Percentiles rank a stretch among this genome's conserved stretches.
Evolutionary conservation across 92 coral and sea anemone genomes (phyloP).

Genomic region (Parazoanthus atlanticus): DNA sequence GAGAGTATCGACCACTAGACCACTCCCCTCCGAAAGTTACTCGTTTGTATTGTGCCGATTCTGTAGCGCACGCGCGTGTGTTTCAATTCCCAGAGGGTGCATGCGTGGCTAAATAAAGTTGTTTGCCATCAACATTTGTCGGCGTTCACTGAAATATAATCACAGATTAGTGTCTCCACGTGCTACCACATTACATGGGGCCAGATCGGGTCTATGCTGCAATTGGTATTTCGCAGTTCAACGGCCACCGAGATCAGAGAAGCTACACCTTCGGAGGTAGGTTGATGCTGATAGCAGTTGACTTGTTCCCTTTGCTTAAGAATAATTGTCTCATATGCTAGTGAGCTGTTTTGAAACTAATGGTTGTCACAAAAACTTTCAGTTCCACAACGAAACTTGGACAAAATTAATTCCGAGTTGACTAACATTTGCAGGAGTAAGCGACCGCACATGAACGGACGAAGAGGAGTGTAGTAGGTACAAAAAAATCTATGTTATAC

Average conservation of each 20-base stretch:
- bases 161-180: conserved; percentile 1
- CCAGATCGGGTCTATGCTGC: background rate
- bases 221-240: background rate
- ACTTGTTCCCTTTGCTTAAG: background rate
- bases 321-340: background rate
- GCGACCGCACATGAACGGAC: background rate
- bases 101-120: background rate
- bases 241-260: conserved; percentile 3
- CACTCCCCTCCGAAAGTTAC: background rate
- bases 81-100: conserved; percentile 2
- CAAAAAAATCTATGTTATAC: background rate
- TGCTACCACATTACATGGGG: background rate
- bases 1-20: too few species aligned
- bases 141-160: conserved; percentile 12
- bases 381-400: background rate
- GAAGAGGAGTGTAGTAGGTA: background rate
- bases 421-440: too few species aligned
- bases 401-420: too few species aligned
- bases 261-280: background rate
- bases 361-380: background rate
- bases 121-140: background rate
- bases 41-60: background rate
- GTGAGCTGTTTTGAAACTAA: background rate
- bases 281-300: background rate
- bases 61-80: background rate